Base-by-base conservation (phyloP, 1,140 invertebrate genomes). In the Neodiprion fabricii region DNA sequence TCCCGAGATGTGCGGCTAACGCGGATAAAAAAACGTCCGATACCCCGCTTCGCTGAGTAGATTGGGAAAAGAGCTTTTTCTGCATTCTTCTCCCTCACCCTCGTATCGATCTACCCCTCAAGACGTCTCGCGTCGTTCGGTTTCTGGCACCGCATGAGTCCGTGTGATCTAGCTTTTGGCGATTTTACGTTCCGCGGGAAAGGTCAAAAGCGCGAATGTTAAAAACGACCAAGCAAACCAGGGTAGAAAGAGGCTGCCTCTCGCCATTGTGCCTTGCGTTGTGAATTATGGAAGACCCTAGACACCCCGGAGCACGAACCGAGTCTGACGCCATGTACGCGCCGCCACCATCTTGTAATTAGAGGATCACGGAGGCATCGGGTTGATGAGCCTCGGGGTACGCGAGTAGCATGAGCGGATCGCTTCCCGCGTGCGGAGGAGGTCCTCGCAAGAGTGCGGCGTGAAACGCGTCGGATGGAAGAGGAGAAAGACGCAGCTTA, bases 311-410 rank as follows among this genome's bases (percentile, higher is more conserved):
- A 17, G 28, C 72, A 75, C 71, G 9, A 72, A 49, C 9, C 8
- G 17, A 17, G 68, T 70, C 53, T 75, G 79, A 79, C 79, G 85
- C 82, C 85, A 85, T 84, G 81, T 80, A 83, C 73, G 75, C 84
- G 81, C 78, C 77, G 66, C 78, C 83, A 83, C 86, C 86, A 86
- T 87, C 83, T 86, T 86, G 84, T 83, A 87, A 87, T 87, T 87
- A 87, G 83, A 78, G 80, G 81, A 85, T 86, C 85, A 86, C 86
- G 83, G 75, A 86, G 81, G 81, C 81, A 84, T 84, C 78, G 83
- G 72, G 84, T 86, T 86, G 86, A 86, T 85, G 84, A 86, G 85
- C 85, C 83, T 80, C 76, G 78, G 82, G 83, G 78, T 61, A 61
- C 53, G 53, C 11, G 53, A 61, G 53, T 14, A 9, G n/a, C 53